Conservation (phyloP, 2,113 vertebrate genomes). For the Istiophorus platypterus region DNA sequence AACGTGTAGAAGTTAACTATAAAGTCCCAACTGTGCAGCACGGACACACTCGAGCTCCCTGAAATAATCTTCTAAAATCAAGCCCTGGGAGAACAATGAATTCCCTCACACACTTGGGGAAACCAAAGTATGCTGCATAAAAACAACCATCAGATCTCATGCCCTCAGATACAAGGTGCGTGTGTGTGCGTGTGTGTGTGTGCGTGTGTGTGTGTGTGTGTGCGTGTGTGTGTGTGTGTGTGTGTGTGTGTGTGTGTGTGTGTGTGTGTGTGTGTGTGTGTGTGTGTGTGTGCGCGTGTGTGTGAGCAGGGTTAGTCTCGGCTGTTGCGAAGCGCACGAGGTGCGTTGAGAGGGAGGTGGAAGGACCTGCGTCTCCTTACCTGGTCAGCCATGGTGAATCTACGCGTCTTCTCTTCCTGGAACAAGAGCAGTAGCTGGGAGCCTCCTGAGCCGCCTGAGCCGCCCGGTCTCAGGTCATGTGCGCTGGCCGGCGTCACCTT, state of each 20-base stretch:
- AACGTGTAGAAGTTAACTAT: background rate
- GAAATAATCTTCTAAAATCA: background rate
- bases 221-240: slow-evolving; percentile 20
- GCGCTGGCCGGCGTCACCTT: slow-evolving; percentile 58
- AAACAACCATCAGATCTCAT: background rate
- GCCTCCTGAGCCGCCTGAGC: slow-evolving; percentile 33
- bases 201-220: background rate
- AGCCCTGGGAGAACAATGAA: background rate
- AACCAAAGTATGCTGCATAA: slow-evolving; percentile 3
- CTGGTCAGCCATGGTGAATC: slow-evolving; percentile 83
- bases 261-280: background rate
- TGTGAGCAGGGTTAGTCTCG: background rate
- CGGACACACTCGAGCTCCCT: slow-evolving; percentile 5
- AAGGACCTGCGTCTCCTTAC: slow-evolving; percentile 65
- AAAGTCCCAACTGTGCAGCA: background rate
- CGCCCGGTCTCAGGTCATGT: slow-evolving; percentile 70
- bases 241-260: background rate
- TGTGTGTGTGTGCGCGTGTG: background rate
- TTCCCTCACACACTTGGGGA: slow-evolving; percentile 11
- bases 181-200: slow-evolving; percentile 5
- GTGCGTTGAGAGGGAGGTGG: background rate
- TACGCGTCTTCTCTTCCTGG: slow-evolving; percentile 58
- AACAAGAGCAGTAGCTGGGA: slow-evolving; percentile 51
- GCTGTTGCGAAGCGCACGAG: slow-evolving; percentile 39
- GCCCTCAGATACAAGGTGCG: slow-evolving; percentile 2